Evolutionary conservation across 2,797 vertebrate genomes (phyloP).

Genomic region (Jordanella pulchra): DNA sequence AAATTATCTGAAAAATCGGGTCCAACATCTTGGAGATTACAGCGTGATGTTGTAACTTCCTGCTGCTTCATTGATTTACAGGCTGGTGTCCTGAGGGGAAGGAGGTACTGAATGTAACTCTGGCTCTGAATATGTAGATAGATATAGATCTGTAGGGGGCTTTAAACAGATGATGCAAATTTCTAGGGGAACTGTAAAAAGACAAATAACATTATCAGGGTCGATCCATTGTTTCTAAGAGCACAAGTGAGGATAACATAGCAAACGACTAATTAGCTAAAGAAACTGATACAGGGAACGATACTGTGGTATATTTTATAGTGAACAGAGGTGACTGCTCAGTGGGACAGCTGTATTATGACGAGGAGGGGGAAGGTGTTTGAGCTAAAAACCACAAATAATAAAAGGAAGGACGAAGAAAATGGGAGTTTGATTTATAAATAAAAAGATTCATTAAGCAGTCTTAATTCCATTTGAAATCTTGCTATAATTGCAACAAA

Average conservation of each 20-base stretch:
- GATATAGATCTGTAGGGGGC: background rate
- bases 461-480: too few relatives aligned
- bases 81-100: slow-evolving; percentile 2
- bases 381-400: background rate
- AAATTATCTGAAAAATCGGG: background rate
- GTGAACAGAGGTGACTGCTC: background rate
- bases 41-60: background rate
- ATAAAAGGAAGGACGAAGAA: background rate
- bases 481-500: background rate
- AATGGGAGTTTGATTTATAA: background rate
- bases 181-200: background rate
- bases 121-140: background rate
- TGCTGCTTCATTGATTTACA: background rate
- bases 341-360: background rate
- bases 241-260: background rate
- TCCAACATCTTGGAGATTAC: background rate
- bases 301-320: background rate
- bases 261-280: background rate
- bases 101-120: background rate
- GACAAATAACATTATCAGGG: too few relatives aligned
- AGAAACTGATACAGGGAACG: background rate
- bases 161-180: background rate
- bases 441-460: too few relatives aligned
- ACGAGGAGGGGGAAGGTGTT: background rate
- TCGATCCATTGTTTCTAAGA: background rate